phyloP scores from a whole-genome alignment of 2,888 invertebrate genomes.

The Drosophila lutescens region DNA sequence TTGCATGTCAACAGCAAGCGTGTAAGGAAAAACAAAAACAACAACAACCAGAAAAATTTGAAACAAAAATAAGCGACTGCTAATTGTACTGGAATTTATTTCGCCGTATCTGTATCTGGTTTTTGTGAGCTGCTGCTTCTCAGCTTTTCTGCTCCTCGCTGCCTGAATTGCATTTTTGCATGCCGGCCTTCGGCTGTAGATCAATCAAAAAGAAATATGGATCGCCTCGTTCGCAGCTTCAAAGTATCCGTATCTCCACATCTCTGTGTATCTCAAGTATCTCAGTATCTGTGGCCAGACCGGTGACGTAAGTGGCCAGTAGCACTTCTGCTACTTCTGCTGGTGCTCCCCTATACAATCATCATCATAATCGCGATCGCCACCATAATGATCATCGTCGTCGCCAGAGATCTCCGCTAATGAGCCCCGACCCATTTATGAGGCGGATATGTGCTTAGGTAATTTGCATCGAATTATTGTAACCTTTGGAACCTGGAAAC shows the following conservation, averaged over 20 bases:
- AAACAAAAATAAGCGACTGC: conserved; percentile 53
- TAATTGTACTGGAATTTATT: conserved; percentile 75
- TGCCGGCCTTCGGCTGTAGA: conserved; percentile 77
- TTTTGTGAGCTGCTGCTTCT: conserved; percentile 37
- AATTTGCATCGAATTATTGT: conserved; percentile 65
- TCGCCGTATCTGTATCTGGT: conserved; percentile 46
- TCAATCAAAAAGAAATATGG: conserved; percentile 67
- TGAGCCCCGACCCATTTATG: conserved; percentile 69
- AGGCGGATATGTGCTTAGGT: conserved; percentile 77
- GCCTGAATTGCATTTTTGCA: conserved; percentile 77
- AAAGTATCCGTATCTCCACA: conserved; percentile 31
- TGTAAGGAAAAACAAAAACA: conserved; percentile 60
- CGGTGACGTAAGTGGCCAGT: conserved; percentile 42
- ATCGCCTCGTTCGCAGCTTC: conserved; percentile 43
- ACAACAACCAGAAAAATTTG: conserved; percentile 34
- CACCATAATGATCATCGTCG: conserved; percentile 30
- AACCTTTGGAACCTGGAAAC: conserved; percentile 71
- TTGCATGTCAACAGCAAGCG: conserved; percentile 67
- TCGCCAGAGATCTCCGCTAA: conserved; percentile 55
- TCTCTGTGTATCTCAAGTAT: conserved; percentile 7
- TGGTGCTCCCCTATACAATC: conserved; percentile 35
- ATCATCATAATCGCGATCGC: conserved; percentile 22
- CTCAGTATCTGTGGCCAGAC: conserved; percentile 24
- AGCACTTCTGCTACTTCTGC: conserved; percentile 34
- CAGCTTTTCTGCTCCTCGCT: conserved; percentile 39